phyloP scores from a whole-genome alignment of 2,797 vertebrate genomes.

The Sebastes nivosus region DNA sequence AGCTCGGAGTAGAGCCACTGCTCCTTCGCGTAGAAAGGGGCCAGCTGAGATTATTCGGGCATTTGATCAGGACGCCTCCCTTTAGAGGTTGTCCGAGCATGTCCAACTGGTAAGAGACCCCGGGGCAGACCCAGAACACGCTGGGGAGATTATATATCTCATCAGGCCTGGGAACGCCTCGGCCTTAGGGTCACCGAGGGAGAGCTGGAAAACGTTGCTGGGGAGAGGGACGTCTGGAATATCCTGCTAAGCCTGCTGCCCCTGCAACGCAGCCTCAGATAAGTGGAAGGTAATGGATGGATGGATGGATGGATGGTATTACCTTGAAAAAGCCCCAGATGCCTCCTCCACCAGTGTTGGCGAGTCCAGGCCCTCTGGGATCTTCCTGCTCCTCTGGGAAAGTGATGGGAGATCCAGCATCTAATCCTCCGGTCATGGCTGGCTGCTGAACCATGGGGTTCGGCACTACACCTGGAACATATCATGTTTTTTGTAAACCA shows the following conservation, averaged over 20 bases:
- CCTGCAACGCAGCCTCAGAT: background rate
- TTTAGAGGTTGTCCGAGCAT: no score
- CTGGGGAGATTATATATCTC: background rate
- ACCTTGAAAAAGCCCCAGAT: slow-evolving; percentile 98
- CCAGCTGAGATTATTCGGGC: no score
- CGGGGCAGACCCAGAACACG: background rate
- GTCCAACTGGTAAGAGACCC: no score
- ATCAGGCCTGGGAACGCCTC: background rate
- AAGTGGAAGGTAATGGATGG: background rate
- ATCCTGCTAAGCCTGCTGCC: background rate
- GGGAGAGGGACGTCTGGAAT: background rate
- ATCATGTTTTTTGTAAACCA: no score
- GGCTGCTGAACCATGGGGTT: slow-evolving; percentile 87
- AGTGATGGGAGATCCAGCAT: slow-evolving; percentile 88
- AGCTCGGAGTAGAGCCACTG: no score
- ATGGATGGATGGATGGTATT: background rate
- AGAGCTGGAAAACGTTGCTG: background rate
- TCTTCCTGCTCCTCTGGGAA: slow-evolving; percentile 95
- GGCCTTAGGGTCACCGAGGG: background rate
- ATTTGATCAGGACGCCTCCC: no score
- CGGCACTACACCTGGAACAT: slow-evolving; percentile 80
- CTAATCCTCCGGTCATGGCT: slow-evolving; percentile 74
- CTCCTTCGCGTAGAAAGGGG: no score
- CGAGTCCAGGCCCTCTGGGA: slow-evolving; percentile 75
- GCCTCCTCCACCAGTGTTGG: slow-evolving; percentile 84